Evolutionary conservation across 2,113 vertebrate genomes (phyloP).

Genomic region (Accipiter virgatus): DNA sequence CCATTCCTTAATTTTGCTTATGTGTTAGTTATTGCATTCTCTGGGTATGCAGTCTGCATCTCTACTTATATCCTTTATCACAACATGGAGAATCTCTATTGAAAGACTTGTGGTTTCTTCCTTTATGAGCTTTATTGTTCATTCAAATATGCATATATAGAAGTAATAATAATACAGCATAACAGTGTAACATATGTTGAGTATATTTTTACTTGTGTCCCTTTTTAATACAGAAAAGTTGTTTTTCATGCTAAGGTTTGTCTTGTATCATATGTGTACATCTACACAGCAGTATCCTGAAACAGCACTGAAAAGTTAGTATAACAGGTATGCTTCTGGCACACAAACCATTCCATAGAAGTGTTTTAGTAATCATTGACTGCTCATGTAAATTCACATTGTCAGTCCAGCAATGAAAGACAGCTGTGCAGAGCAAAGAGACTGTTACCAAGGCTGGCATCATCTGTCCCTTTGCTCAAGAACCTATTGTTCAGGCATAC

Average conservation of each 20-base stretch:
- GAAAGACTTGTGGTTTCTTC: background rate
- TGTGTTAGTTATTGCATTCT: background rate
- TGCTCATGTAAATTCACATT: background rate
- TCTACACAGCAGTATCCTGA: background rate
- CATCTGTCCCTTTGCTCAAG: background rate
- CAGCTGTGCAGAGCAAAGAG: background rate
- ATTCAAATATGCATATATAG: background rate
- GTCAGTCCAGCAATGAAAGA: background rate
- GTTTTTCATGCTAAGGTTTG: background rate
- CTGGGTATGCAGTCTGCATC: background rate
- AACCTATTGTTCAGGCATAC: background rate
- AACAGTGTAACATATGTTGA: background rate
- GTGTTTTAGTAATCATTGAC: background rate
- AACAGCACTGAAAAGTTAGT: background rate
- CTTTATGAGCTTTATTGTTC: background rate
- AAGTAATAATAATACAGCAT: background rate
- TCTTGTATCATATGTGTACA: background rate
- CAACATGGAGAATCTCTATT: background rate
- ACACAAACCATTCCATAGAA: background rate
- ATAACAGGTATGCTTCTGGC: background rate
- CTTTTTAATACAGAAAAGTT: background rate
- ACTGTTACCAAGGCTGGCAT: background rate
- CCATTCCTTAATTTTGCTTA: background rate
- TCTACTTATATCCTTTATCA: background rate
- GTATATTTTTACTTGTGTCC: background rate